Conservation (phyloP, 2,113 vertebrate species). For the Synchiropus splendidus region DNA sequence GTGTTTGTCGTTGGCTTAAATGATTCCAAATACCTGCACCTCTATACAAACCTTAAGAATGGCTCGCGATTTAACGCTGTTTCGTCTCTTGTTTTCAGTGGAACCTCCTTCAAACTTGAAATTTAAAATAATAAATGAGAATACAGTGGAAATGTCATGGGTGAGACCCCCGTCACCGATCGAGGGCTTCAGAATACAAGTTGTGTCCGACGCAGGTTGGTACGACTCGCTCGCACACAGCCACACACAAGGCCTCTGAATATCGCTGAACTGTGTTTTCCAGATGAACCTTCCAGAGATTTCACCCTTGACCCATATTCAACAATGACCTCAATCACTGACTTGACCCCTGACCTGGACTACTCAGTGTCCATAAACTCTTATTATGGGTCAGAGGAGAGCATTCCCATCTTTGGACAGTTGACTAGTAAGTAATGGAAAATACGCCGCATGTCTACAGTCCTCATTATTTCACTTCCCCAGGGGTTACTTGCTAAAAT, state of each 20-base stretch:
- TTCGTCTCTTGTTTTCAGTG: constrained; percentile 78
- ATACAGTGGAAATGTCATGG: constrained; percentile 98
- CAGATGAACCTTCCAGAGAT: constrained; percentile 85
- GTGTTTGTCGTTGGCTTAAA: constrained; percentile 88
- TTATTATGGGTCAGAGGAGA: constrained; percentile 80
- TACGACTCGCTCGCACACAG: constrained; percentile 7
- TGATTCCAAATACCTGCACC: constrained; percentile 35
- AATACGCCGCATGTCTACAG: too few relatives aligned
- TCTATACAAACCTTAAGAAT: constrained; percentile 5
- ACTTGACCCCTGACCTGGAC: constrained; percentile 80
- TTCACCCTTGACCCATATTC: constrained; percentile 74
- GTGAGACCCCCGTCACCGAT: constrained; percentile 73
- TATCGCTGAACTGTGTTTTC: constrained; percentile 27
- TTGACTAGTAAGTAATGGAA: constrained; percentile 81
- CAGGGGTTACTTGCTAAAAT: too few relatives aligned
- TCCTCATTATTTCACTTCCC: too few relatives aligned
- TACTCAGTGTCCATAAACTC: constrained; percentile 87
- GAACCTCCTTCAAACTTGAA: constrained; percentile 93
- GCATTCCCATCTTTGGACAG: constrained; percentile 89
- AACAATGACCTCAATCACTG: constrained; percentile 77
- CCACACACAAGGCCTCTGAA: background rate
- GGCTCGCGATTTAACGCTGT: constrained; percentile 45
- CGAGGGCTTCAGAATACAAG: constrained; percentile 88
- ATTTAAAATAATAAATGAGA: constrained; percentile 99
- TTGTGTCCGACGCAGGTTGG: constrained; percentile 82